Percentiles rank a stretch among this genome's conserved stretches.
These are phyloP conservation scores for Phoxinus dragarum DNA, from an alignment of 2,797 vertebrate species.

Conservation along the genomic window DNA sequence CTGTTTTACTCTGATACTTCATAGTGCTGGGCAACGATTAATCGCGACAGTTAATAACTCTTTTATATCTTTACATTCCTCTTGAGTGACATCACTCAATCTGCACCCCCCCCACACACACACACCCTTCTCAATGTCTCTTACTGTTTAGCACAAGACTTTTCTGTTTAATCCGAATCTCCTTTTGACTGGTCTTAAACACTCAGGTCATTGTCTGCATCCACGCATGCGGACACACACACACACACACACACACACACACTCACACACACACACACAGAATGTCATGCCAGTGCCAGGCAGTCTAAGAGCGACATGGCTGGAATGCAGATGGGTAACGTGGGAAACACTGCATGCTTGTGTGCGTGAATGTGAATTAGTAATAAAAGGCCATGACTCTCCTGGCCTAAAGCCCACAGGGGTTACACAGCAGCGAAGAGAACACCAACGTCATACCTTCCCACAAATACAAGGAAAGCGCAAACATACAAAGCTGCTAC, in stretches of 20 bases:
- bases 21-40: too few species aligned
- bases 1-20: not conserved
- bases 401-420: conserved; percentile 62
- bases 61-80: not conserved
- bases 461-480: not conserved
- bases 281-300: conserved; percentile 69
- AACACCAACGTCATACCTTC: conserved; percentile 36
- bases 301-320: conserved; percentile 64
- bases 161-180: conserved; percentile 61
- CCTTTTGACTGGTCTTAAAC: conserved; percentile 62
- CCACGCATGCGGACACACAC: conserved; percentile 33
- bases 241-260: conserved; percentile 21
- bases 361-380: conserved; percentile 29
- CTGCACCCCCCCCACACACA: too few species aligned
- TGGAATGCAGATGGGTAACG: conserved; percentile 72
- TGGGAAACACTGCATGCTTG: conserved; percentile 30
- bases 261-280: conserved; percentile 5
- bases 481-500: not conserved
- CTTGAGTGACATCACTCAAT: not conserved
- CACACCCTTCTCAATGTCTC: not conserved
- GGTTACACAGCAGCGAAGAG: conserved; percentile 52
- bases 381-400: conserved; percentile 53
- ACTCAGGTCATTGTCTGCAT: conserved; percentile 73
- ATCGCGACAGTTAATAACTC: not conserved
- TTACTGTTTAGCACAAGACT: conserved; percentile 33